Conservation (phyloP, 2,113 vertebrate genomes). For the Speoplatyrhinus poulsoni region DNA sequence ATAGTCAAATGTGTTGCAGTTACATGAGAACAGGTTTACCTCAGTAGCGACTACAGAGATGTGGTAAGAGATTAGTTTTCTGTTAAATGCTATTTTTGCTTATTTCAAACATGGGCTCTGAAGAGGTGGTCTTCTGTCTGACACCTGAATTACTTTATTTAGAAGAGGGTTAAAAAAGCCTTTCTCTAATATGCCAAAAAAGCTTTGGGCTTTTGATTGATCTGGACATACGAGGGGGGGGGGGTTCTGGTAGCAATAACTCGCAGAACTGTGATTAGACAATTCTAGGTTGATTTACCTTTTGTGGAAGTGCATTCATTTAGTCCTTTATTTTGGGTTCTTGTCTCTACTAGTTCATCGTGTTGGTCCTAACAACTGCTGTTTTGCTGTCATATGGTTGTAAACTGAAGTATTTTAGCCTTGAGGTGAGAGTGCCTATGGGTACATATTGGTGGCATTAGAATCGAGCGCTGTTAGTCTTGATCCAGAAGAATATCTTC, state of each 20-base stretch:
- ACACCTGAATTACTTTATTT: slow-evolving; percentile 26
- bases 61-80: slow-evolving; percentile 56
- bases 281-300: slow-evolving; percentile 13
- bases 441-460: slow-evolving; percentile 39
- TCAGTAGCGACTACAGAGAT: slow-evolving; percentile 55
- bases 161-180: slow-evolving; percentile 39
- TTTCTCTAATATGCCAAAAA: slow-evolving; percentile 52
- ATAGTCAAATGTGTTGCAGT: slow-evolving; percentile 63
- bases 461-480: slow-evolving; percentile 46
- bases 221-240: slow-evolving; percentile 53
- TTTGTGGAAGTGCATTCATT: slow-evolving; percentile 63
- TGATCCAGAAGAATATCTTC: slow-evolving; percentile 45
- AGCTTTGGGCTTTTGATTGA: slow-evolving; percentile 59
- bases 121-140: slow-evolving; percentile 33
- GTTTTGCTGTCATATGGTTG: slow-evolving; percentile 51
- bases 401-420: slow-evolving; percentile 51
- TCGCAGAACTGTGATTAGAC: slow-evolving; percentile 67
- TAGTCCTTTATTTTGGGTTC: slow-evolving; percentile 43
- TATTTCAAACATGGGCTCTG: slow-evolving; percentile 25
- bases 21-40: slow-evolving; percentile 71
- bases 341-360: slow-evolving; percentile 46
- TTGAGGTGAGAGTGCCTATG: slow-evolving; percentile 68
- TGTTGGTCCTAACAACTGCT: slow-evolving; percentile 42
- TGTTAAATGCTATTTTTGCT: slow-evolving; percentile 44
- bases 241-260: slow-evolving; percentile 73